Conservation (phyloP, 2,888 invertebrate genomes). For the Rotaria socialis region DNA sequence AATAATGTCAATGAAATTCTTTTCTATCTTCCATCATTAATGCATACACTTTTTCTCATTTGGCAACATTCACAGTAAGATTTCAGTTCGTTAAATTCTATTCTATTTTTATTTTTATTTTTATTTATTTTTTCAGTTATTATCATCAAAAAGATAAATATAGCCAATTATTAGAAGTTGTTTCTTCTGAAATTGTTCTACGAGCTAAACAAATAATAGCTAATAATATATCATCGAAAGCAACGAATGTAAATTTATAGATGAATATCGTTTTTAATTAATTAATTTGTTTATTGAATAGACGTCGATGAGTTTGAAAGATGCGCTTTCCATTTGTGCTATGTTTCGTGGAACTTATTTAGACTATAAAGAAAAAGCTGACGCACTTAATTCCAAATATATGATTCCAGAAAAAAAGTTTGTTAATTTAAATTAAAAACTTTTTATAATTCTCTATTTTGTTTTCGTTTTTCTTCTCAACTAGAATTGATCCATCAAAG, state of each 20-base stretch:
- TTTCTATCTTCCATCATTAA: constrained; percentile 55
- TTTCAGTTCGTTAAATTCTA: constrained; percentile 51
- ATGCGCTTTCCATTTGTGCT: constrained; percentile 58
- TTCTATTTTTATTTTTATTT: constrained; percentile 54
- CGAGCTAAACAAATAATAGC: constrained; percentile 57
- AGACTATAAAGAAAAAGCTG: constrained; percentile 58
- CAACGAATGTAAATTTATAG: constrained; percentile 52
- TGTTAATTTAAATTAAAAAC: background rate
- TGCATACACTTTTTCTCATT: constrained; percentile 55
- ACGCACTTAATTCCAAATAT: constrained; percentile 56
- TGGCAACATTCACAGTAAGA: constrained; percentile 51
- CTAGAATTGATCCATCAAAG: constrained; percentile 40
- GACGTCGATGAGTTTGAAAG: constrained; percentile 58
- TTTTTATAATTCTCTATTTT: no score
- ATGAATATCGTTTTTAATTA: background rate
- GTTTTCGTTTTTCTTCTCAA: background rate
- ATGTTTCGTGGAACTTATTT: constrained; percentile 59
- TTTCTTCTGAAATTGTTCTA: constrained; percentile 59
- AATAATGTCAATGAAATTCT: constrained; percentile 52
- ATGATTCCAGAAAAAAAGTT: constrained; percentile 57
- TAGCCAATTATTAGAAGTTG: constrained; percentile 54
- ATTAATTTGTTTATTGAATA: constrained; percentile 48
- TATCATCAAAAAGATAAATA: constrained; percentile 58
- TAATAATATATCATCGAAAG: constrained; percentile 56
- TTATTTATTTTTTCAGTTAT: constrained; percentile 50